These are phyloP conservation scores for Drosophila rubida DNA, from an alignment of 2,888 invertebrate genomes.

Conservation along the genomic window DNA sequence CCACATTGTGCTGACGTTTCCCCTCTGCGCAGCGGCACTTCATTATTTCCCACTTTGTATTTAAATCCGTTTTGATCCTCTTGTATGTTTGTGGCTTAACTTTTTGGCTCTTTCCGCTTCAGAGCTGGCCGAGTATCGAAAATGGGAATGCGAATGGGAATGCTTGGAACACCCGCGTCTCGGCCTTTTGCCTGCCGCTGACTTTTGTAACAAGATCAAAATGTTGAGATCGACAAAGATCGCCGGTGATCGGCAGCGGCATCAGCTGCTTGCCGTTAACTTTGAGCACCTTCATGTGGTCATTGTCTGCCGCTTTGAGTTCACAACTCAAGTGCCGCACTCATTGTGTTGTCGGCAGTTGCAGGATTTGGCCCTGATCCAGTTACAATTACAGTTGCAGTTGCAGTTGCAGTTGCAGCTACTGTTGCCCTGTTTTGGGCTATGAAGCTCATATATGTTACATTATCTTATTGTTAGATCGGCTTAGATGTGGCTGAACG, in stretches of 20 bases:
- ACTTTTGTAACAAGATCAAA: conserved; percentile 77
- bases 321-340: conserved; percentile 49
- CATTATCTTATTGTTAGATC: conserved; percentile 77
- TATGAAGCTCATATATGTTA: conserved; percentile 73
- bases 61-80: conserved; percentile 81
- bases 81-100: conserved; percentile 82
- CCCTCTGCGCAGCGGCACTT: conserved; percentile 62
- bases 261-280: conserved; percentile 61
- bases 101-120: conserved; percentile 78
- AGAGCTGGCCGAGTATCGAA: conserved; percentile 31
- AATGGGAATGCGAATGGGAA: conserved; percentile 3
- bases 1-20: conserved; percentile 26
- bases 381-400: conserved; percentile 37
- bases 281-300: conserved; percentile 54
- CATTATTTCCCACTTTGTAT: conserved; percentile 79
- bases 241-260: conserved; percentile 34
- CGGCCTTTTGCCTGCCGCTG: conserved; percentile 58
- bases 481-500: conserved; percentile 62
- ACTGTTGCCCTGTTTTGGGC: conserved; percentile 66
- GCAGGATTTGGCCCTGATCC: conserved; percentile 63
- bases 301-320: conserved; percentile 31
- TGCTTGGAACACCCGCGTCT: conserved; percentile 66
- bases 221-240: conserved; percentile 60
- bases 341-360: conserved; percentile 39
- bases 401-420: conserved; percentile 22